Percentiles rank a stretch among this genome's conserved stretches.
These are phyloP conservation scores for Monochamus saltuarius DNA, from an alignment of 1,140 invertebrate species.

Conservation along the genomic window DNA sequence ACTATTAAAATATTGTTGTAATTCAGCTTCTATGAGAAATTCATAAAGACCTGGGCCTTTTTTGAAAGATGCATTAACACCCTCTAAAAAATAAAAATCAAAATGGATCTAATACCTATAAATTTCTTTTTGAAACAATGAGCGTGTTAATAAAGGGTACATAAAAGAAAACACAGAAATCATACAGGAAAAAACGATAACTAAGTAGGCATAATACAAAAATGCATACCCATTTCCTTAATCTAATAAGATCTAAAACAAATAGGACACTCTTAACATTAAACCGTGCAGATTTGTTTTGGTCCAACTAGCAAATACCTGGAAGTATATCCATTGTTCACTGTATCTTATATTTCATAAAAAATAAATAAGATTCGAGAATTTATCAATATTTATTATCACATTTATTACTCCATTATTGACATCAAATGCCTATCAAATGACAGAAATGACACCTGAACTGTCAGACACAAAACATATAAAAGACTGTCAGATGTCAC, in stretches of 20 bases:
- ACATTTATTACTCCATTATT: too few species aligned
- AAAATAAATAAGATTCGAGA: conserved; percentile 32
- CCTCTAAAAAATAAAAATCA: conserved; percentile 41
- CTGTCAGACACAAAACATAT: too few species aligned
- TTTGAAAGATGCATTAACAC: conserved; percentile 45
- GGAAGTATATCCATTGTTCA: conserved; percentile 45
- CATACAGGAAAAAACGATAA: conserved; percentile 18
- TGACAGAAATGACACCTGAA: too few species aligned
- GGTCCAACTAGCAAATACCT: conserved; percentile 39
- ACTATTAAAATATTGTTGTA: conserved; percentile 82
- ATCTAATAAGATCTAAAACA: conserved; percentile 25
- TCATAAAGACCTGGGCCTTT: conserved; percentile 79
- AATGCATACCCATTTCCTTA: conserved; percentile 26
- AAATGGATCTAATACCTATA: not conserved
- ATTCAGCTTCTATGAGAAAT: conserved; percentile 86
- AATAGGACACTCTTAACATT: conserved; percentile 6
- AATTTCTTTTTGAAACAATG: not conserved
- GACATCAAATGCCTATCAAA: too few species aligned
- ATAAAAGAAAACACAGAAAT: conserved; percentile 24
- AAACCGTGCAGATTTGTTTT: conserved; percentile 21
- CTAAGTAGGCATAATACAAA: conserved; percentile 22
- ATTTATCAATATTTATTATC: not conserved
- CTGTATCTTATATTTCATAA: conserved; percentile 33
- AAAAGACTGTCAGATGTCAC: too few species aligned
- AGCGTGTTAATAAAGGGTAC: conserved; percentile 11